Evolutionary conservation across 2,797 vertebrate species (phyloP).

Genomic region (Takifugu ocellatus): DNA sequence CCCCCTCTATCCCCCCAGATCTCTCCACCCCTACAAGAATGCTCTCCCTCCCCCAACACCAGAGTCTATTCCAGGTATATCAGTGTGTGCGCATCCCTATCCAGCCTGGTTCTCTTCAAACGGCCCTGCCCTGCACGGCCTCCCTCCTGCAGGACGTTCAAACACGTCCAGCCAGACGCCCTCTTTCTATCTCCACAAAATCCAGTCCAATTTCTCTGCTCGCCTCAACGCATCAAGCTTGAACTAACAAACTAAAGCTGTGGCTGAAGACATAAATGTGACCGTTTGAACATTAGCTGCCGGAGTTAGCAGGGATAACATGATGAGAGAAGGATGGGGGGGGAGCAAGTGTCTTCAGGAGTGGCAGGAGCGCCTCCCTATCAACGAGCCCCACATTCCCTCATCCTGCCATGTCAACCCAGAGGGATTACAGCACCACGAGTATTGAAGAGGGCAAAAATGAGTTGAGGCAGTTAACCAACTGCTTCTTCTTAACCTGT

Average conservation of each 20-base stretch:
- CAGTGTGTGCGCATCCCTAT: conserved; percentile 32
- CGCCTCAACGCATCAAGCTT: conserved; percentile 16
- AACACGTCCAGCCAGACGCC: conserved; percentile 14
- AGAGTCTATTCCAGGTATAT: conserved; percentile 36
- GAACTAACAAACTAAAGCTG: conserved; percentile 40
- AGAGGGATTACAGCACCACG: conserved; percentile 61
- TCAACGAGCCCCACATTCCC: conserved; percentile 58
- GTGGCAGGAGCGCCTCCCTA: conserved; percentile 62
- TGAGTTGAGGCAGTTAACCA: conserved; percentile 70
- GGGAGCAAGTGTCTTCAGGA: conserved; percentile 56
- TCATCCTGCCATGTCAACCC: conserved; percentile 64
- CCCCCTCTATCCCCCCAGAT: conserved; percentile 68
- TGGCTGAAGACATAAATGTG: conserved; percentile 51
- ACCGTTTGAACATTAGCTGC: conserved; percentile 35
- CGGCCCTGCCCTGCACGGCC: conserved; percentile 18
- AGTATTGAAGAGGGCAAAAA: conserved; percentile 52
- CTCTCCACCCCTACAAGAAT: conserved; percentile 66
- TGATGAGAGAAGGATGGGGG: conserved; percentile 51
- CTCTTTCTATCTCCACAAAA: conserved; percentile 12
- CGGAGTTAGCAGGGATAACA: conserved; percentile 28
- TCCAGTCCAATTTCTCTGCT: conserved; percentile 37
- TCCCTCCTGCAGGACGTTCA: not conserved
- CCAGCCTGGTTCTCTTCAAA: conserved; percentile 34
- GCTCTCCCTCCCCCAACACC: conserved; percentile 61
- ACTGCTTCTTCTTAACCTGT: conserved; percentile 62